Evolutionary conservation across 92 coral and sea anemone species (phyloP), one percentile per base, ranked within the genome.

Genomic region (Micromussa lordhowensis): DNA sequence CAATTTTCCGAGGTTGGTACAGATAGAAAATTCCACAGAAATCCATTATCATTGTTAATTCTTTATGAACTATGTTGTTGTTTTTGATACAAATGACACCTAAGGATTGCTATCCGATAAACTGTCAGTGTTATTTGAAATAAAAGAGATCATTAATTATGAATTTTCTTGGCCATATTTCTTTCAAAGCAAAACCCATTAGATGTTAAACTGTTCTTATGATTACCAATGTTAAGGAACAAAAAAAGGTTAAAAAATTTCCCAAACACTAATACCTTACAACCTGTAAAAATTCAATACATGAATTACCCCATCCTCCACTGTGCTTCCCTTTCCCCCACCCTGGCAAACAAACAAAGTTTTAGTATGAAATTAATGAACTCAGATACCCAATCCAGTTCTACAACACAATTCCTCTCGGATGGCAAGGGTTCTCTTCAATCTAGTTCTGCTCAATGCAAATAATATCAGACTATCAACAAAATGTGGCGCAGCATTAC

Each of bases 81-180:
- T 49, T 49, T 32, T 79, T 80, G 84, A 14, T 80, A 80, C 84
- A 54, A 57, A 51, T 77, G 81, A 28, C 81, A 48, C 63, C 81
- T 51, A 77, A 77, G 63, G 72, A 80, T 38, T 80, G 72, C 84
- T 80, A 14, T 80, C 72, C 30, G 84, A 80, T 80, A 80, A 32
- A 36, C 84, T 80, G 21, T 80, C 32, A 32, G 51, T 79, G 83
- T 79, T 80, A 79, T 80, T 80, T 80, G 74, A 80, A 80, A 80
- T 75, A 75, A 75, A 75, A 40, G 79, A 32, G 79, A 75, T 75
- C 79, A 75, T 4, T 75, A 75, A 75, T 75, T 75, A 44, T 75
- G 58, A 12, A 73, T 75, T 75, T 75, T 75, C 58, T 75, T 75
- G 79, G 79, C 79, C 79, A 40, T 40, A 44, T 58, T 40, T 75